Percentiles rank a stretch among this genome's conserved stretches.
Conservation (phyloP, 2,888 invertebrate genomes). For the Ophion slaviceki region DNA sequence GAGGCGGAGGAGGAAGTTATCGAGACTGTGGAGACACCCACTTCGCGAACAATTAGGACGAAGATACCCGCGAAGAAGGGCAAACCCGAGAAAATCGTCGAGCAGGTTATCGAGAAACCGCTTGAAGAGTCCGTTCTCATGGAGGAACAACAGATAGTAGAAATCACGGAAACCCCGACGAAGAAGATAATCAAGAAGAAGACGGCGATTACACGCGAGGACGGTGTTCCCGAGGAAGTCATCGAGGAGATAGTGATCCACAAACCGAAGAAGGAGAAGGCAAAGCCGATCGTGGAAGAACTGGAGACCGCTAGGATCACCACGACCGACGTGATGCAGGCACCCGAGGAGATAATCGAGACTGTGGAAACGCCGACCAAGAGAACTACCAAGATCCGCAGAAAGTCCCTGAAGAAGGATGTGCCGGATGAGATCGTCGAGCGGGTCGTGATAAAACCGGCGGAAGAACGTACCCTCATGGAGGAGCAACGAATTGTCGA, state of each 20-base stretch:
- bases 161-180: constrained; percentile 76
- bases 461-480: constrained; percentile 75
- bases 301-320: constrained; percentile 69
- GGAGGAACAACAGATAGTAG: constrained; percentile 79
- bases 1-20: constrained; percentile 68
- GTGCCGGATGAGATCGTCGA: constrained; percentile 68
- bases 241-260: constrained; percentile 74
- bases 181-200: constrained; percentile 80
- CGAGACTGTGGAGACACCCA: constrained; percentile 70
- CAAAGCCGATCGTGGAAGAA: constrained; percentile 70
- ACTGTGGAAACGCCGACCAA: constrained; percentile 81
- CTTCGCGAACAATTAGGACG: constrained; percentile 66
- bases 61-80: constrained; percentile 74
- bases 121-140: constrained; percentile 68
- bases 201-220: constrained; percentile 61
- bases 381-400: constrained; percentile 78
- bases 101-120: constrained; percentile 67
- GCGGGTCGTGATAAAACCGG: constrained; percentile 70
- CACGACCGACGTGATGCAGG: constrained; percentile 68
- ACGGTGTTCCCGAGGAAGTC: constrained; percentile 73
- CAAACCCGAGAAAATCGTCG: constrained; percentile 61
- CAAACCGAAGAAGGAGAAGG: constrained; percentile 73
- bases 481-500: constrained; percentile 76
- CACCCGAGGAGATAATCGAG: constrained; percentile 73
- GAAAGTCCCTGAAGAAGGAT: constrained; percentile 72